Base-by-base conservation (phyloP, 1,140 invertebrate genomes). In the Heliconius hermathena region DNA sequence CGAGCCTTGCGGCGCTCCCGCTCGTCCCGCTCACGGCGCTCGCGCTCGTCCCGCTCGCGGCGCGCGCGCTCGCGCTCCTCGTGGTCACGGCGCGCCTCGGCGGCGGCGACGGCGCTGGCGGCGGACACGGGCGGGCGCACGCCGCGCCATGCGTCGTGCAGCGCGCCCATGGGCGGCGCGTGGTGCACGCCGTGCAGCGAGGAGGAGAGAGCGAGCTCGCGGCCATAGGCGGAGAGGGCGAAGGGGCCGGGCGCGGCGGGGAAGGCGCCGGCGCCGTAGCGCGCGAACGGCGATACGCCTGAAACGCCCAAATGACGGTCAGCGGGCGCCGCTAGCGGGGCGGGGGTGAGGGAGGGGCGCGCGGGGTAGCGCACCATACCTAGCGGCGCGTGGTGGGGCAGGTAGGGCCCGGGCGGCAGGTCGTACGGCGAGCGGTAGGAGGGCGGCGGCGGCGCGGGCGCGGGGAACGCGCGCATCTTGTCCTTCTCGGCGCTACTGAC, bases 231-330 rank as follows among this genome's bases (percentile, higher is more conserved):
- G 9, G 97, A 96, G 73, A 97, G 94, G 33, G 96, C 94, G 75
- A 97, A 96, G 76, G 96, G 97, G 6, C 94, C 57, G 54, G 95
- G 94, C 75, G 92, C 91, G 84, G 95, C 95, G 57, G 96, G 95
- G 88, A 96, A 95, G 8, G 96, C 94, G 11, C 95, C 95, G 60
- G 95, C 95, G 78, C 96, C 96, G 94, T 97, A 98, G 73, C 97
- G 95, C 41, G 96, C 96, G 91, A 98, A 98, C 57, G 97, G 97
- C 26, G 97, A 97, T 87, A 97, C 96, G 79, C 97, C 96, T 81
- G 95, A 90, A 83, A 93, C 87, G 83, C 86, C 88, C 83, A 91
- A 84, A 80, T 88, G 87, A 73, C 91, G 86, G 74, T 91, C 88
- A 81, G 88, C 81, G 70, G 87, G 85, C 73, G 84, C 80, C 41